phyloP scores from a whole-genome alignment of 1,140 invertebrate genomes.

The Whitmania pigra region DNA sequence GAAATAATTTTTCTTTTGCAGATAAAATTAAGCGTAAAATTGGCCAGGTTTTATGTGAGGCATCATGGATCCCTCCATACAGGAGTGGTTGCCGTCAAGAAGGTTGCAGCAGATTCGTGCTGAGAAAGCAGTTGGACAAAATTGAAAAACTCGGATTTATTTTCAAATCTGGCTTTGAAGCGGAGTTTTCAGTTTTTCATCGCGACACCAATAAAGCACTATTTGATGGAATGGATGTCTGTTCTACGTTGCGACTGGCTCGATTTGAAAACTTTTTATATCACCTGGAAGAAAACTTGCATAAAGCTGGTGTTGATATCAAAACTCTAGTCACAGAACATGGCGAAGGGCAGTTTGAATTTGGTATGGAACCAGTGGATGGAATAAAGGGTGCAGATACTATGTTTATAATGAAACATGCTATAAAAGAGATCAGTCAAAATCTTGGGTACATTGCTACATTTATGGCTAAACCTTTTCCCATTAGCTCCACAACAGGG shows the following conservation, averaged over 20 bases:
- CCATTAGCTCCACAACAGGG: background rate
- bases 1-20: too few relatives aligned
- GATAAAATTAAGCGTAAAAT: background rate
- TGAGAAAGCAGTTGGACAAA: conserved; percentile 15
- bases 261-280: conserved; percentile 13
- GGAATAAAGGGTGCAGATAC: conserved; percentile 21
- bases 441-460: conserved; percentile 14
- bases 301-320: conserved; percentile 19
- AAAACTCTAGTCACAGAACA: conserved; percentile 16
- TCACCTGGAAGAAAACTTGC: conserved; percentile 14
- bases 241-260: background rate
- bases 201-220: background rate
- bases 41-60: conserved; percentile 10
- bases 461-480: conserved; percentile 26
- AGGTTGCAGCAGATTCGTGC: conserved; percentile 18
- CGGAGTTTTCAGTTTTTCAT: conserved; percentile 20
- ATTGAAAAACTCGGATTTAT: conserved; percentile 15
- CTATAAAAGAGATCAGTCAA: conserved; percentile 23
- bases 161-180: conserved; percentile 22
- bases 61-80: conserved; percentile 1
- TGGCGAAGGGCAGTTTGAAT: conserved; percentile 23
- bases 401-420: conserved; percentile 22
- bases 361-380: conserved; percentile 13
- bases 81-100: background rate
- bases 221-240: background rate